Evolutionary conservation across 2,797 vertebrate genomes (phyloP).

Genomic region (Clamator glandarius): DNA sequence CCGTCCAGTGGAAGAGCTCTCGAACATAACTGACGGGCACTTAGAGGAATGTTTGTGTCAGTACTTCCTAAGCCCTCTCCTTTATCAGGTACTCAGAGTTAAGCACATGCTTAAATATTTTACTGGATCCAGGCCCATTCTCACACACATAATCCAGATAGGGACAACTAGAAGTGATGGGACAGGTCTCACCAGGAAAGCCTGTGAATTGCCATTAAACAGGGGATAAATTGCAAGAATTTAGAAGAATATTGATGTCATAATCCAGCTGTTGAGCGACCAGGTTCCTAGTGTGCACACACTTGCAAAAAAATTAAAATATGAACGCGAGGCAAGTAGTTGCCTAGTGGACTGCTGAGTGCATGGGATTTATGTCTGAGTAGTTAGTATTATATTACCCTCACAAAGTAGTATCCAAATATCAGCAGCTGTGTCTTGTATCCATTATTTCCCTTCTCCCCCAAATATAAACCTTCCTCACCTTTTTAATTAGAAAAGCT

Average conservation of each 20-base stretch:
- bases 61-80: conserved; percentile 44
- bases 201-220: background rate
- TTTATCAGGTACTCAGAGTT: conserved; percentile 61
- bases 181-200: background rate
- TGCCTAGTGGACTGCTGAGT: conserved; percentile 34
- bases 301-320: conserved; percentile 42
- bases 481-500: conserved; percentile 68
- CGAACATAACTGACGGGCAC: background rate
- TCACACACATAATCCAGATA: background rate
- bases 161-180: background rate
- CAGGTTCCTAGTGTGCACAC: background rate
- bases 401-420: conserved; percentile 56
- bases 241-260: background rate
- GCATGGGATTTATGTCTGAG: conserved; percentile 33
- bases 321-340: conserved; percentile 3
- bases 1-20: background rate
- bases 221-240: background rate
- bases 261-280: conserved; percentile 51
- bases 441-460: conserved; percentile 51
- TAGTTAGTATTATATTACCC: conserved; percentile 59
- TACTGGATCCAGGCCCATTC: conserved; percentile 55
- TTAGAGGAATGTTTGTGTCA: conserved; percentile 43
- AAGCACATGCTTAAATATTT: conserved; percentile 59
- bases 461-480: conserved; percentile 57
- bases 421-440: conserved; percentile 61